A percentile compares a stretch with the other conserved stretches of the same genome.
Conservation (phyloP, 1,140 invertebrate genomes). For the Achatina immaculata region DNA sequence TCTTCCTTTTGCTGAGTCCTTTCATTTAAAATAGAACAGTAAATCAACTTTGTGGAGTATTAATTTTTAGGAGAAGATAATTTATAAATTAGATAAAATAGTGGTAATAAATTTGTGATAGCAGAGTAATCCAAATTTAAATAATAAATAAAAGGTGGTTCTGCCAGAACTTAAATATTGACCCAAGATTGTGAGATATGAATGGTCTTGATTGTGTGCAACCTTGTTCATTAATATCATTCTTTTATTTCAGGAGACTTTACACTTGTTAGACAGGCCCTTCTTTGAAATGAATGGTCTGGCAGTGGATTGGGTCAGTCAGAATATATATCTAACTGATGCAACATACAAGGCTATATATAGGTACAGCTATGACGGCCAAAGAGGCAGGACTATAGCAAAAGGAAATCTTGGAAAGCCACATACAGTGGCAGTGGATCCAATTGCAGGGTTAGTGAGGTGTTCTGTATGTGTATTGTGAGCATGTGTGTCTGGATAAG, state of each 20-base stretch:
- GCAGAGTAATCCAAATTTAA: no score
- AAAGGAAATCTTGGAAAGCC: constrained; percentile 94
- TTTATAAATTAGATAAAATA: no score
- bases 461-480: not conserved
- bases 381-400: constrained; percentile 83
- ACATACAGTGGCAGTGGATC: constrained; percentile 92
- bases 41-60: no score
- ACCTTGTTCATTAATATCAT: no score
- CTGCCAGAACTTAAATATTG: no score
- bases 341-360: constrained; percentile 90
- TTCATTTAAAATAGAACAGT: no score
- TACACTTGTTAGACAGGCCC: constrained; percentile 5
- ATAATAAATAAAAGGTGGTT: no score
- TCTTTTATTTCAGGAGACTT: constrained; percentile 21
- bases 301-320: constrained; percentile 97
- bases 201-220: no score
- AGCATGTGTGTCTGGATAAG: not conserved
- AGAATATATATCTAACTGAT: constrained; percentile 97
- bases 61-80: no score
- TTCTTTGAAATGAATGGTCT: constrained; percentile 81
- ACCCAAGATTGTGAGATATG: no score
- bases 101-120: no score
- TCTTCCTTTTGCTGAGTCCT: no score
- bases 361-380: constrained; percentile 78
- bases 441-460: constrained; percentile 78